phyloP scores from a whole-genome alignment of 2,888 invertebrate genomes.

The Spilarctia lutea region DNA sequence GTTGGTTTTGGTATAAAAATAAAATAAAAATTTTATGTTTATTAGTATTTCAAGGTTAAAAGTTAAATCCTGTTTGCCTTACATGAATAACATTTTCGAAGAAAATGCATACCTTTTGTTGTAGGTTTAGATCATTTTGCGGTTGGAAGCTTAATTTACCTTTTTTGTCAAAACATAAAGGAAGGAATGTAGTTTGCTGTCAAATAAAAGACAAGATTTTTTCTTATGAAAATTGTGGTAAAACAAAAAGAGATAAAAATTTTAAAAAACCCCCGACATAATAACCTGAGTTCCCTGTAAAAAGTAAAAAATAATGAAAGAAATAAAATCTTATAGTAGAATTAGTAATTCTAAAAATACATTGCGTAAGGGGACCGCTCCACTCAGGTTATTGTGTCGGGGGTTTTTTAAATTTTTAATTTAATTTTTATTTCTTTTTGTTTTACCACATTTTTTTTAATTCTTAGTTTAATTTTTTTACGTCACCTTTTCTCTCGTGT shows the following conservation, averaged over 20 bases:
- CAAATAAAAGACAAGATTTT: background rate
- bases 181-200: background rate
- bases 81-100: conserved; percentile 31
- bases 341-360: too few species aligned
- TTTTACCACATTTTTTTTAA: too few species aligned
- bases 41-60: conserved; percentile 34
- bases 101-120: conserved; percentile 22
- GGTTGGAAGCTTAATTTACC: background rate
- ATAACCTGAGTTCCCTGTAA: too few species aligned
- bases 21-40: conserved; percentile 17
- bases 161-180: background rate
- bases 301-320: too few species aligned
- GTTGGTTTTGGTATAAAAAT: conserved; percentile 23
- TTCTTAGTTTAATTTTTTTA: too few species aligned
- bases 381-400: too few species aligned
- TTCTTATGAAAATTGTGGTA: background rate
- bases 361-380: too few species aligned
- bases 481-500: too few species aligned
- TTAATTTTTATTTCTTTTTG: too few species aligned
- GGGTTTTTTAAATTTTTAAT: too few species aligned
- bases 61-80: conserved; percentile 35
- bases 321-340: too few species aligned
- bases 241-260: background rate
- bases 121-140: conserved; percentile 3
- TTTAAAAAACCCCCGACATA: too few species aligned